A percentile compares a stretch with the other conserved stretches of the same genome.
Evolutionary conservation across 2,888 invertebrate genomes (phyloP).

Genomic region (Blastobasis adustella): DNA sequence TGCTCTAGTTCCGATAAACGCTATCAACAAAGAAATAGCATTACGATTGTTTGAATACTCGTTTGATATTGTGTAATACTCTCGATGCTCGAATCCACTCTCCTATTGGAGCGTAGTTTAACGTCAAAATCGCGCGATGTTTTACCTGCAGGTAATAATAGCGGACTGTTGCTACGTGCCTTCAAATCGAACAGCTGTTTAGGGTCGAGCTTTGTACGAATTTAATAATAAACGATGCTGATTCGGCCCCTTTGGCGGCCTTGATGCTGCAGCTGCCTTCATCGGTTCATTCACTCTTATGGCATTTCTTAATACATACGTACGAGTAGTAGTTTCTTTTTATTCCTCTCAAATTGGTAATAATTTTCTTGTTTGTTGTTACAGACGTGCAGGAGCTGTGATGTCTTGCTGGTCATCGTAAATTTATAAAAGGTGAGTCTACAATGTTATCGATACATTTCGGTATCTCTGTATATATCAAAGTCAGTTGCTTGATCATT

Average conservation of each 20-base stretch:
- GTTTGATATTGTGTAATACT: no score
- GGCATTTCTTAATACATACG: conserved; percentile 3
- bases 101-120: no score
- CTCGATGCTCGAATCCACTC: no score
- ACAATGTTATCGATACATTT: no score
- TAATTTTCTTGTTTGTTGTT: conserved; percentile 34
- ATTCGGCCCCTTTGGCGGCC: conserved; percentile 34
- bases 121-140: conserved; percentile 35
- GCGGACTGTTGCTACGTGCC: conserved; percentile 18
- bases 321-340: not conserved
- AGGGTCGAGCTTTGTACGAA: conserved; percentile 35
- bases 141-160: conserved; percentile 58
- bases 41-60: no score
- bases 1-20: conserved; percentile 37
- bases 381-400: conserved; percentile 64
- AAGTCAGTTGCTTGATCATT: no score
- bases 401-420: conserved; percentile 51
- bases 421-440: conserved; percentile 45
- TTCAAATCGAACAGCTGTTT: conserved; percentile 47
- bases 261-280: conserved; percentile 11
- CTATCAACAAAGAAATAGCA: no score
- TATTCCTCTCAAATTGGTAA: not conserved
- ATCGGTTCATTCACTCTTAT: not conserved
- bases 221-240: conserved; percentile 28
- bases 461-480: no score